phyloP scores from a whole-genome alignment of 1,140 invertebrate genomes.

The Drosophila azteca region DNA sequence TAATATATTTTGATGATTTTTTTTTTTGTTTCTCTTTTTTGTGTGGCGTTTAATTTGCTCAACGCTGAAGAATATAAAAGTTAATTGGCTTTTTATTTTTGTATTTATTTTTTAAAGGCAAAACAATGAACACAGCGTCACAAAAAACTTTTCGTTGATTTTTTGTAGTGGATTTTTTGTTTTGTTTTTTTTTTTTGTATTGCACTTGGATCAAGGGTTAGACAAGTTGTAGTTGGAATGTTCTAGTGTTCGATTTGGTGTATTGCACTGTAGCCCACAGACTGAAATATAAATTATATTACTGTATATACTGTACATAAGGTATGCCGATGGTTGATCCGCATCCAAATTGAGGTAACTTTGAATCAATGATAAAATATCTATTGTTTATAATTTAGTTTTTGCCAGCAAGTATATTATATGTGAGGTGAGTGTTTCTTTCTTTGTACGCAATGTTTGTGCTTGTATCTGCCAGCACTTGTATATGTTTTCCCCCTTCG shows the following conservation, averaged over 20 bases:
- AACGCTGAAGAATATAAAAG: conserved; percentile 2
- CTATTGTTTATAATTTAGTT: conserved; percentile 44
- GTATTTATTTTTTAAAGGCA: conserved; percentile 19
- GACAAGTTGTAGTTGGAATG: conserved; percentile 30
- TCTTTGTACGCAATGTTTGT: conserved; percentile 9
- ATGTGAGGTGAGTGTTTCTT: conserved; percentile 4
- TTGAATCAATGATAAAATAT: conserved; percentile 6
- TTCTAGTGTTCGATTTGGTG: conserved; percentile 43
- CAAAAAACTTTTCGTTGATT: conserved; percentile 6
- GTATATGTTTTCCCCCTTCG: conserved; percentile 28
- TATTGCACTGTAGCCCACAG: conserved; percentile 62
- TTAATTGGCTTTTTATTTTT: conserved; percentile 19
- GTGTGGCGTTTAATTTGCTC: background rate
- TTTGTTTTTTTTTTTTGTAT: conserved; percentile 47
- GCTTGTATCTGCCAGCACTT: conserved; percentile 35
- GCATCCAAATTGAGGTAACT: conserved; percentile 40
- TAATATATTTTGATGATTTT: conserved; percentile 10
- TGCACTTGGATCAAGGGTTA: conserved; percentile 41
- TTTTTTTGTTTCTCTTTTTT: conserved; percentile 5
- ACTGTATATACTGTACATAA: conserved; percentile 11
- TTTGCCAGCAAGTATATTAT: conserved; percentile 38
- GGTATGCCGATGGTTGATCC: conserved; percentile 3
- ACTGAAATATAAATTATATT: conserved; percentile 31
- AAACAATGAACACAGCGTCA: conserved; percentile 47
- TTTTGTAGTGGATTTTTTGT: conserved; percentile 28